Evolutionary conservation across 1,140 invertebrate species (phyloP).

Genomic region (Aethina tumida): DNA sequence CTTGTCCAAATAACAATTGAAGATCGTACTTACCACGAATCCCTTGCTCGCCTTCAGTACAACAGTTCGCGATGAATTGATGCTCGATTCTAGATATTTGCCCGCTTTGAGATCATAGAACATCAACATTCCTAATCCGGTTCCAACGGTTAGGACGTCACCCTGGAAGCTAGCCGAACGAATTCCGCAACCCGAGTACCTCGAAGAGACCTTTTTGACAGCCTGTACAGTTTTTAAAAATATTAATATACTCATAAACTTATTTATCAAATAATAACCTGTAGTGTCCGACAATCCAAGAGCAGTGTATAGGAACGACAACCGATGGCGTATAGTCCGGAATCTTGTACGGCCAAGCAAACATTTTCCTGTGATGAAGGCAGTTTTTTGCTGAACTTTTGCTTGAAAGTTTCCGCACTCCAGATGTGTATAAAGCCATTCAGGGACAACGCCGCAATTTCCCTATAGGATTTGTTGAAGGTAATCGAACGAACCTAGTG

Average conservation of each 20-base stretch:
- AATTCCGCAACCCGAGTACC: slow-evolving; percentile 77
- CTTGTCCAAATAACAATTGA: slow-evolving; percentile 2
- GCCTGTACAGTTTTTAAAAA: slow-evolving; percentile 28
- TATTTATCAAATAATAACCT: too few relatives aligned
- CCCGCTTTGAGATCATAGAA: slow-evolving; percentile 88
- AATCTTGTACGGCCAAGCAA: slow-evolving; percentile 76
- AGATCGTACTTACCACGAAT: slow-evolving; percentile 63
- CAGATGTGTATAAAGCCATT: slow-evolving; percentile 92
- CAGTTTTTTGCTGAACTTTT: slow-evolving; percentile 77
- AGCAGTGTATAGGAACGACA: slow-evolving; percentile 87
- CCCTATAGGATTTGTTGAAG: slow-evolving; percentile 76
- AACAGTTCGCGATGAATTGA: slow-evolving; percentile 78
- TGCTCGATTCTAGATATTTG: slow-evolving; percentile 85
- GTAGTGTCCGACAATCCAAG: slow-evolving; percentile 77
- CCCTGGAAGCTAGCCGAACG: slow-evolving; percentile 84
- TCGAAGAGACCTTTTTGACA: slow-evolving; percentile 56
- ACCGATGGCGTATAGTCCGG: slow-evolving; percentile 82
- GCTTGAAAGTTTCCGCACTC: slow-evolving; percentile 75
- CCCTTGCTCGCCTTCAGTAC: slow-evolving; percentile 82
- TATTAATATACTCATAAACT: too few relatives aligned
- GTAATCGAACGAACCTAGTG: slow-evolving; percentile 74
- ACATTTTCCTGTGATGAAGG: slow-evolving; percentile 88
- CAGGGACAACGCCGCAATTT: slow-evolving; percentile 83
- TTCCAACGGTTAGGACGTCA: slow-evolving; percentile 85
- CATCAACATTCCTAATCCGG: slow-evolving; percentile 81